These are phyloP conservation scores for Gobio occitaniae DNA, from an alignment of 2,797 vertebrate genomes.

Conservation along the genomic window DNA sequence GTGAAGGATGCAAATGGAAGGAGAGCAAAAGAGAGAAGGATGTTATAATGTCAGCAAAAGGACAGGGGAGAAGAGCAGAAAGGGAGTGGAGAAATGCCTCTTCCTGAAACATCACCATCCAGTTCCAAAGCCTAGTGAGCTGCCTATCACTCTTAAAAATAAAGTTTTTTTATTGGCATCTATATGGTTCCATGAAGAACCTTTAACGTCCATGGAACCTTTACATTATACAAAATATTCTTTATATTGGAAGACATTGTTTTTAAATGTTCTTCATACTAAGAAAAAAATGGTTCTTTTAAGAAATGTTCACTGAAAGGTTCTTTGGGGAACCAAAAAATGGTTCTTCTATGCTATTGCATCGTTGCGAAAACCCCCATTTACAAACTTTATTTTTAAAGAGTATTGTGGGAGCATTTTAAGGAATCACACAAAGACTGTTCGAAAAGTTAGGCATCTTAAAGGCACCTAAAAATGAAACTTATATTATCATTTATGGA, in stretches of 20 bases:
- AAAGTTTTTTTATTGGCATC: not conserved
- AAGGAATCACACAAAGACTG: no score
- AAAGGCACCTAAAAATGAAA: no score
- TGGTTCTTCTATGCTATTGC: no score
- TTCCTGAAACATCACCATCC: not conserved
- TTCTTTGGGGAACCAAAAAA: no score
- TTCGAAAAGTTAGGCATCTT: no score
- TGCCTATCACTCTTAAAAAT: not conserved
- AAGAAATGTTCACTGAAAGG: no score
- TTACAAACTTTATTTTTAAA: no score
- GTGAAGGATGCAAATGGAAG: slow-evolving; percentile 11
- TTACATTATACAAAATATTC: not conserved
- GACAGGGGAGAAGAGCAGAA: not conserved
- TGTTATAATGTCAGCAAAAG: slow-evolving; percentile 12
- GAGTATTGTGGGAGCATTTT: no score
- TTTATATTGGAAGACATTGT: not conserved
- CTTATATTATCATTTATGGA: no score
- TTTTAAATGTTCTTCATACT: not conserved
- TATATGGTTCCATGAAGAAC: not conserved
- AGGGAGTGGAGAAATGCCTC: not conserved
- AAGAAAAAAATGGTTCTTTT: no score
- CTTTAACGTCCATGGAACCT: not conserved
- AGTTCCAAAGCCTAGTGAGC: not conserved
- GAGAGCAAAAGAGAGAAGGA: slow-evolving; percentile 18
- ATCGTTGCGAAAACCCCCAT: no score